phyloP scores from a whole-genome alignment of 2,888 invertebrate genomes.

The Tholera decimalis region DNA sequence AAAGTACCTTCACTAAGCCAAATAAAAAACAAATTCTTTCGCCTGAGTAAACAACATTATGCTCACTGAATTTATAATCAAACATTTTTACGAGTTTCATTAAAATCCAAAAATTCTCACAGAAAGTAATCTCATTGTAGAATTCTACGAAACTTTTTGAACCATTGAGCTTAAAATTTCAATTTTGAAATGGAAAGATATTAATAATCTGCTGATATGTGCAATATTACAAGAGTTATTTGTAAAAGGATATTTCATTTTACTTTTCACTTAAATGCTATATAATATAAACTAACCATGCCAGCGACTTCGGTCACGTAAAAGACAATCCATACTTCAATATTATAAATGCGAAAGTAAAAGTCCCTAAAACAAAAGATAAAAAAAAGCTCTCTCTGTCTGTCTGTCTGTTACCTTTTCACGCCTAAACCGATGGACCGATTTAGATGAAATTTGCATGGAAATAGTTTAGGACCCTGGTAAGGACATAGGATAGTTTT shows the following conservation, averaged over 20 bases:
- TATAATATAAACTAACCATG: no score
- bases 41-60: not conserved
- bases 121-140: constrained; percentile 5
- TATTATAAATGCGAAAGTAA: no score
- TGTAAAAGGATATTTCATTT: not conserved
- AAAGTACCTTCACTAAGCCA: not conserved
- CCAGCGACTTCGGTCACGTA: no score
- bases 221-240: not conserved
- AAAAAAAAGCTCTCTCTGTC: no score
- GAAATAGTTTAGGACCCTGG: no score
- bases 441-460: no score
- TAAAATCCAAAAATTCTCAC: constrained; percentile 13
- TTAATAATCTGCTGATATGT: constrained; percentile 7
- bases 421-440: no score
- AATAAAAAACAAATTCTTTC: not conserved
- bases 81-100: constrained; percentile 8
- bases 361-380: no score
- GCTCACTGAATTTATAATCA: constrained; percentile 1
- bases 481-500: no score
- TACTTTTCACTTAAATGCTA: not conserved
- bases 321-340: no score
- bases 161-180: constrained; percentile 17
- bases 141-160: no score
- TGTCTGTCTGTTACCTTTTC: no score
- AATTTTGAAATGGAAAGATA: constrained; percentile 21